Evolutionary conservation across 2,113 vertebrate species (phyloP), one percentile per base, ranked within the genome.

Genomic region (Cinclus mexicanus): DNA sequence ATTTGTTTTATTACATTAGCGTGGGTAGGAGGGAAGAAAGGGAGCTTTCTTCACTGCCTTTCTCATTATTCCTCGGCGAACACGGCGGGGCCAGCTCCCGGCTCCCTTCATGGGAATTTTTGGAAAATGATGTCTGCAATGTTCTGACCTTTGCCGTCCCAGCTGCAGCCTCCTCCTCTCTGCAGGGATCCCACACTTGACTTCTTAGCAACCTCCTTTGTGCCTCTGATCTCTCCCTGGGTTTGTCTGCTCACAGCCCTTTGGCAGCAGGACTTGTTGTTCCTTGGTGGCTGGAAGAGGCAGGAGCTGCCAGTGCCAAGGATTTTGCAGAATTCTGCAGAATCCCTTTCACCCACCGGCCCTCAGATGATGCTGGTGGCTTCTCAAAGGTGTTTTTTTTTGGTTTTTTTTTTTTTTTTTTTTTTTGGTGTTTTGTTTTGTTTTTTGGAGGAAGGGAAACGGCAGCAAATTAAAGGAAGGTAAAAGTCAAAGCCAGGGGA

Each of bases 1-100:
- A 98, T 97, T 97, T 90, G 97, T 93, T 97, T 97, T 93, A 97
- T 97, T 91, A 92, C 97, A 95, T 98, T 95, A 97, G 95, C 69
- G 77, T 93, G 96, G 97, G 97, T 82, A 83, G 96, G 78, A 90
- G 83, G 75, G 79, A 96, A 97, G 97, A 98, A 97, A 97, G 88
- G 91, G 64, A 37, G 63, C 97, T 97, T 97, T 98, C 97, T 97
- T 94, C 65, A 23, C 69, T 18, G 72, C 74, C 94, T 94, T 23
- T 47, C 76, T 95, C 93, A 84, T 95, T 96, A 95, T 97, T 97
- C 95, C 90, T 67, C 35, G 79, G 65, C 91, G 59, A 83, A 84
- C 59, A 4, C 61, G 33, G 89, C 83, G 55, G 95, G 92, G 90
- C 90, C 76, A 35, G 94, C 97, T 96, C 94, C 93, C 74, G 89